phyloP scores from a whole-genome alignment of 2,797 vertebrate species.

The Florisuga fusca region DNA sequence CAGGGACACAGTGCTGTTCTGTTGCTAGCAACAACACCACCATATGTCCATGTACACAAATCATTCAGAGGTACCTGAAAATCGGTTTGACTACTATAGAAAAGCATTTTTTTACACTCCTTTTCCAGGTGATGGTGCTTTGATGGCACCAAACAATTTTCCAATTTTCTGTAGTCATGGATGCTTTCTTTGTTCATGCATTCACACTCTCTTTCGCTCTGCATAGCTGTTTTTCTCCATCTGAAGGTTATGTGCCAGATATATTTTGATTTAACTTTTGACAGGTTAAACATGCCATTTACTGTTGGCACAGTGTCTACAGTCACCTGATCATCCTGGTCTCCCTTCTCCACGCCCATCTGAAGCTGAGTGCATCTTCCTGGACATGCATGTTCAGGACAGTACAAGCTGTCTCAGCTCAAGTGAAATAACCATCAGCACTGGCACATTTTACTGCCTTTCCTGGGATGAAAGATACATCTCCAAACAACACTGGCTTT shows the following conservation, averaged over 20 bases:
- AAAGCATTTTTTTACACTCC: neutral
- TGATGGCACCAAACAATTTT: neutral
- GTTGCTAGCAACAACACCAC: neutral
- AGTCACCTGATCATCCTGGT: neutral
- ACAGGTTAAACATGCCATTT: neutral
- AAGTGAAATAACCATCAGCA: neutral
- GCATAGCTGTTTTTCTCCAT: neutral
- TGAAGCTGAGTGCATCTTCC: neutral
- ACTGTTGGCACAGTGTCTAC: neutral
- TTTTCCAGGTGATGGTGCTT: neutral
- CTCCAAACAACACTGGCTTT: neutral
- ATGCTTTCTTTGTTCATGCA: neutral
- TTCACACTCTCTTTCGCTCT: neutral
- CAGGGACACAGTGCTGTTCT: neutral
- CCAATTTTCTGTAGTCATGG: neutral
- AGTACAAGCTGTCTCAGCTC: fast-evolving
- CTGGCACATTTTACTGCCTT: neutral
- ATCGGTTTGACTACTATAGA: neutral
- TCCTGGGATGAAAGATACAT: neutral
- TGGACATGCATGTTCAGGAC: neutral
- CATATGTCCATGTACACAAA: neutral
- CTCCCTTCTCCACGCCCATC: fast-evolving
- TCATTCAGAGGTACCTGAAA: neutral
- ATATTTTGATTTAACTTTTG: neutral
- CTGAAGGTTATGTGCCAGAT: neutral